Conservation (phyloP, 2,113 vertebrate genomes). For the Spheniscus mendiculus region DNA sequence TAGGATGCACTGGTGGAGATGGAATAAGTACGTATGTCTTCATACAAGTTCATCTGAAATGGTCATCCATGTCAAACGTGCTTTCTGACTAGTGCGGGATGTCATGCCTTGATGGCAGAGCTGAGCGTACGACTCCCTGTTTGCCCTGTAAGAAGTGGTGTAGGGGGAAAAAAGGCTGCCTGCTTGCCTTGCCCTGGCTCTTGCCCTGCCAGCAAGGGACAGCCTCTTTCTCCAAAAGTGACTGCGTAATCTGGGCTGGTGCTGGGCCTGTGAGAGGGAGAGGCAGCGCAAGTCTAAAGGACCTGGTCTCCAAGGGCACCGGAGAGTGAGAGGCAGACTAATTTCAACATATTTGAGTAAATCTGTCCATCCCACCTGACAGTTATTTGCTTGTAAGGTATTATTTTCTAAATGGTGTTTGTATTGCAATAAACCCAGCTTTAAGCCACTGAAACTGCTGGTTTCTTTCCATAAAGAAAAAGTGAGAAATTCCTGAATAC, state of each 20-base stretch:
- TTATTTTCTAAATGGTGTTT: neutral
- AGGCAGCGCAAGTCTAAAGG: neutral
- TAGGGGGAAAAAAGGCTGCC: neutral
- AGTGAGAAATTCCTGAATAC: neutral
- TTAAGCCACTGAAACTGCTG: neutral
- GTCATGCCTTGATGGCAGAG: accelerated
- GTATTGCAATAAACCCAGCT: neutral
- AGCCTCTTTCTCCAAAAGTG: neutral
- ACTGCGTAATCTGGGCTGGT: neutral
- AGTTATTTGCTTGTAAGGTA: neutral
- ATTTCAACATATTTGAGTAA: neutral
- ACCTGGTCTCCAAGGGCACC: neutral
- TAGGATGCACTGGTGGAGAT: neutral
- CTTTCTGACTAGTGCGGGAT: neutral
- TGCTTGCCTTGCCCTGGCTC: neutral
- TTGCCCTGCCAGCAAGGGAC: neutral
- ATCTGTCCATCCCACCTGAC: neutral
- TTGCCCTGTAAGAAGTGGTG: neutral
- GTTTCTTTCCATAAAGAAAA: neutral
- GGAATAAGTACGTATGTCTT: neutral
- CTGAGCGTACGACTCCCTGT: neutral
- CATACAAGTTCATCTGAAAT: neutral
- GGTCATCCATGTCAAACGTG: neutral
- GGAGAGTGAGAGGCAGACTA: accelerated
- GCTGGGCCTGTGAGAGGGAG: neutral